Conservation (phyloP, 2,113 vertebrate genomes). For the Fulmarus glacialis region DNA sequence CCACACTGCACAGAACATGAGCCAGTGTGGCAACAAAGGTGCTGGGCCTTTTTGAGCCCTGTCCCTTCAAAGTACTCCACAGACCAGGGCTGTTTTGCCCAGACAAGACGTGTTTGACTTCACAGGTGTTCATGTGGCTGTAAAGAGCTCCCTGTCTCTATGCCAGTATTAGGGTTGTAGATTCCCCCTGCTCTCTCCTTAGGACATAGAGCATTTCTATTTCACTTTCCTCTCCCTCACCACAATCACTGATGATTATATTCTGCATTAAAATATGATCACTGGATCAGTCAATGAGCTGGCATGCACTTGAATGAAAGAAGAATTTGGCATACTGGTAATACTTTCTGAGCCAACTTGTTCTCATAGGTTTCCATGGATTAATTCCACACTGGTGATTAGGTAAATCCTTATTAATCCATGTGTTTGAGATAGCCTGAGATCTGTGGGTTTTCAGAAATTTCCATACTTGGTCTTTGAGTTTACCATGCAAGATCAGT, state of each 20-base stretch:
- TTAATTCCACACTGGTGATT: neutral
- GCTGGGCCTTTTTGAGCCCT: neutral
- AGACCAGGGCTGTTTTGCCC: neutral
- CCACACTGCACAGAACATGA: neutral
- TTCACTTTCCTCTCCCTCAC: neutral
- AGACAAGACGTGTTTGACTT: neutral
- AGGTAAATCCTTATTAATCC: conserved; percentile 5
- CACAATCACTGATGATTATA: neutral
- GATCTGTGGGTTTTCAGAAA: neutral
- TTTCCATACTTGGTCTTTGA: neutral
- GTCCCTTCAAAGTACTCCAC: neutral
- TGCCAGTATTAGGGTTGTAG: neutral
- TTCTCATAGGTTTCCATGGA: neutral
- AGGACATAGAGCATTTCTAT: neutral
- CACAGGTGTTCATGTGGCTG: neutral
- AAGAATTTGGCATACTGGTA: neutral
- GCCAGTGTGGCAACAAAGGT: neutral
- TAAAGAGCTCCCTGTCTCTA: neutral
- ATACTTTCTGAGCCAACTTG: neutral
- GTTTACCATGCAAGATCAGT: neutral
- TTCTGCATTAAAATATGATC: neutral
- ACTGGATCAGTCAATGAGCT: neutral
- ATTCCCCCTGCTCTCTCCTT: neutral
- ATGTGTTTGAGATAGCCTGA: neutral
- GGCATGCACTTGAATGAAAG: neutral